Conservation (phyloP, 2,113 vertebrate species). For the Elachura formosa region DNA sequence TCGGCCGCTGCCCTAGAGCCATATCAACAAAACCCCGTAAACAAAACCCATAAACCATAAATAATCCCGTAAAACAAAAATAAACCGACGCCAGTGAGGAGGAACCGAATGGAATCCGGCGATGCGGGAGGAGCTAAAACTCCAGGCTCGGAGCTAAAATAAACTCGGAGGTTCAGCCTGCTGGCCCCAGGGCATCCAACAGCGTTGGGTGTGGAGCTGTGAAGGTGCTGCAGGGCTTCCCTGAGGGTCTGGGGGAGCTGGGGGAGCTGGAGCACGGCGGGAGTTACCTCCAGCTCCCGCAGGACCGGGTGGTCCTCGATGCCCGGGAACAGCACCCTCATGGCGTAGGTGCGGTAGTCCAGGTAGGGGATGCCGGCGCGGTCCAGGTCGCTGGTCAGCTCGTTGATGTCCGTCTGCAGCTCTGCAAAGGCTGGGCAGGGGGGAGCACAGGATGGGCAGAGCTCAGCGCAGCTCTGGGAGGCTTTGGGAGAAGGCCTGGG, state of each 20-base stretch:
- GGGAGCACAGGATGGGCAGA: background rate
- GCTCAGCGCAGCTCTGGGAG: background rate
- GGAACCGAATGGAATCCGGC: background rate
- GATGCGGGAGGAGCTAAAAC: background rate
- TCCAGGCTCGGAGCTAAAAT: background rate
- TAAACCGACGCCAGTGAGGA: background rate
- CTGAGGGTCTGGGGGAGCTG: rapidly evolving
- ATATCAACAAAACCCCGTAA: too few species aligned
- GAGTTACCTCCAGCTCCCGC: constrained; percentile 89
- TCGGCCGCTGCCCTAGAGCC: background rate
- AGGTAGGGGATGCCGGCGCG: constrained; percentile 94
- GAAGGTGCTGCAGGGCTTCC: background rate
- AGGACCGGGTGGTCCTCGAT: constrained; percentile 97
- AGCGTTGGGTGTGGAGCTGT: background rate
- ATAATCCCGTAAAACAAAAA: background rate
- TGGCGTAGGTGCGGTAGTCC: constrained; percentile 95
- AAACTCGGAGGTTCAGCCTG: background rate
- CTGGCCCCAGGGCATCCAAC: background rate
- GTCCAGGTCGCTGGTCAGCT: constrained; percentile 96
- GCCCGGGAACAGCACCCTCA: constrained; percentile 96
- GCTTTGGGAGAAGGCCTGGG: background rate
- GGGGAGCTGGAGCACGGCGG: background rate
- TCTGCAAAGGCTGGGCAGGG: constrained; percentile 87
- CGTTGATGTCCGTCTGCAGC: constrained; percentile 97
- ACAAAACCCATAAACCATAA: too few species aligned